Evolutionary conservation across 2,888 invertebrate genomes (phyloP).

Genomic region (Perizoma flavofasciatum): DNA sequence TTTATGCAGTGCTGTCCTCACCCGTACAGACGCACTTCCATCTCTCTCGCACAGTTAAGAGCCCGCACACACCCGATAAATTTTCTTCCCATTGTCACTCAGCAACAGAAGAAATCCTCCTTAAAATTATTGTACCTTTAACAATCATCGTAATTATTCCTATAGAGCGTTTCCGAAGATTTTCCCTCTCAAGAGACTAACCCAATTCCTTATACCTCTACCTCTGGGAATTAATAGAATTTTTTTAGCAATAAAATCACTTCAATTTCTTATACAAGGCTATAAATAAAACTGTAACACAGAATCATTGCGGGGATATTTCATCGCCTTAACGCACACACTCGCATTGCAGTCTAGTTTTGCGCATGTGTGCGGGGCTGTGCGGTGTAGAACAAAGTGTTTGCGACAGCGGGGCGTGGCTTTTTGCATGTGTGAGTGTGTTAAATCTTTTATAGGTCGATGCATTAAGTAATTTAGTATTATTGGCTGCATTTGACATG

Average conservation of each 20-base stretch:
- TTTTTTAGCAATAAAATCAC: constrained; percentile 55
- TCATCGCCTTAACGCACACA: constrained; percentile 63
- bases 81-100: constrained; percentile 74
- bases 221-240: constrained; percentile 37
- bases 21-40: constrained; percentile 43
- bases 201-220: constrained; percentile 26
- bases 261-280: constrained; percentile 50
- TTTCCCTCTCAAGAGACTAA: constrained; percentile 37
- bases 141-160: constrained; percentile 77
- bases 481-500: constrained; percentile 76
- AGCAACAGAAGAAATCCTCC: constrained; percentile 69
- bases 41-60: constrained; percentile 60
- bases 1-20: constrained; percentile 53
- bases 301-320: constrained; percentile 70
- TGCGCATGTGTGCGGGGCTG: constrained; percentile 64
- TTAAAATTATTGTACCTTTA: constrained; percentile 68
- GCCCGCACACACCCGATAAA: constrained; percentile 66
- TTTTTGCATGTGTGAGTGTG: constrained; percentile 59
- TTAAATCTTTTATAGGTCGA: constrained; percentile 82
- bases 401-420: constrained; percentile 61
- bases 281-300: constrained; percentile 67
- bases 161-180: constrained; percentile 50
- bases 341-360: constrained; percentile 24
- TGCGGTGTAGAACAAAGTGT: constrained; percentile 61
- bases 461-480: constrained; percentile 83